Percentiles rank a stretch among this genome's conserved stretches.
These are phyloP conservation scores for Motacilla tschutschensis DNA, from an alignment of 2,113 vertebrate genomes.

Conservation along the genomic window DNA sequence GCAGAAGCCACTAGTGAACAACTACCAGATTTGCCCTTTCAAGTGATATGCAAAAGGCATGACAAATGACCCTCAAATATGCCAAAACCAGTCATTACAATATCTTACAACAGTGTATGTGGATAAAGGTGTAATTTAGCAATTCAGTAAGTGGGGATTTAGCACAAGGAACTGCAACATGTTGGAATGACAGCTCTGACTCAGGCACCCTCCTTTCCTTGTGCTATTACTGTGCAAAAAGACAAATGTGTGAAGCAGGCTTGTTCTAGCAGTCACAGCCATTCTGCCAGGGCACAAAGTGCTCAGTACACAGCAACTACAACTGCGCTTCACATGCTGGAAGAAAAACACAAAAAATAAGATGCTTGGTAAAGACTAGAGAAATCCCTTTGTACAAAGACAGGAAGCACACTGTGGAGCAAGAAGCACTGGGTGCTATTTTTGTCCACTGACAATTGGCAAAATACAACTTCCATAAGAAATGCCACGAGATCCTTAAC, in stretches of 20 bases:
- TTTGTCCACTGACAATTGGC: not conserved
- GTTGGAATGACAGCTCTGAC: not conserved
- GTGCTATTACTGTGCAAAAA: not conserved
- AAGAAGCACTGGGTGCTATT: not conserved
- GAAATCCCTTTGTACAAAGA: rapidly evolving
- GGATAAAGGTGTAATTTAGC: conserved; percentile 12
- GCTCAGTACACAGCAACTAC: rapidly evolving
- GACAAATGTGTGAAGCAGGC: rapidly evolving
- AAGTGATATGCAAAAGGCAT: not conserved
- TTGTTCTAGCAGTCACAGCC: not conserved
- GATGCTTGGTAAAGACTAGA: not conserved
- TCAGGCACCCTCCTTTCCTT: not conserved
- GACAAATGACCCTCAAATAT: conserved; percentile 13
- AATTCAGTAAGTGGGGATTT: conserved; percentile 4
- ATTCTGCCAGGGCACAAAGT: rapidly evolving
- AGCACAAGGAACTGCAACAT: not conserved
- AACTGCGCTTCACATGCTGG: not conserved
- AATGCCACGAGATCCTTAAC: not conserved
- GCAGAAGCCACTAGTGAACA: conserved; percentile 37
- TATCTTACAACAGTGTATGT: not conserved
- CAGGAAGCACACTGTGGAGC: not conserved
- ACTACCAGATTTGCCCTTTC: conserved; percentile 32
- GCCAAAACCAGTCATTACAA: conserved; percentile 2
- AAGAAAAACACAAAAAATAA: not conserved
- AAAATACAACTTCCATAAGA: not conserved